Evolutionary conservation across 2,888 invertebrate species (phyloP), one percentile per base, ranked within the genome.

Genomic region (Pristionchus fissidentatus): DNA sequence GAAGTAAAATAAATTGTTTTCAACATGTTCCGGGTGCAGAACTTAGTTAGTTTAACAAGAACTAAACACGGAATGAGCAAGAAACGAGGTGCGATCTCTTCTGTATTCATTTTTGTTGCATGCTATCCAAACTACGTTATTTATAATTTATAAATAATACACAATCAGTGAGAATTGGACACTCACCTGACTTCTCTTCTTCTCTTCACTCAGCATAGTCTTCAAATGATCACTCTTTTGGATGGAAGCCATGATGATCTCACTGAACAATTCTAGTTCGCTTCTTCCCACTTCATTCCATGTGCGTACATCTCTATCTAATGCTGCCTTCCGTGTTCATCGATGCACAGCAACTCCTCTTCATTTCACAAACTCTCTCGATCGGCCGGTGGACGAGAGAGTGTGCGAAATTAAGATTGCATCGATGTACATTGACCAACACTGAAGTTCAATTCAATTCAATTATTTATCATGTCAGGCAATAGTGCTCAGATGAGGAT

Each of bases 171-270:
- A 49, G 19, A 15, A 49, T 19, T 15, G 10, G 49, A 15, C 10
- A 15, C 41, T 32, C 26, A 85, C 85, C 55, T 86, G 86, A 85
- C 87, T 88, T 93, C 98, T 98, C 92, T 97, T 95, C 91, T 97
- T 97, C 92, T 98, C 98, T 93, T 97, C 96, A 90, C 97, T 97
- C 73, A 98, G 94, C 0, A 97, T 97, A 87, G 97, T 93, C 93
- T 97, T 98, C 75, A 98, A 93, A 93, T 98, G 97, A 0, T 98
- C 97, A 0, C 97, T 97, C 92, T 98, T 98, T 92, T 98, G 98
- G 0, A 89, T 88, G 22, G 97, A 97, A 41, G 97, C 97, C 92
- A 98, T 97, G 60, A 97, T 94, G 93, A 98, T 97, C 93, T 90
- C 90, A 66, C 97, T 95, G 94, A 62, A 52, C 29, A 13, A 46